Conservation (phyloP, 2,113 vertebrate species). For the Epinephelus fuscoguttatus region DNA sequence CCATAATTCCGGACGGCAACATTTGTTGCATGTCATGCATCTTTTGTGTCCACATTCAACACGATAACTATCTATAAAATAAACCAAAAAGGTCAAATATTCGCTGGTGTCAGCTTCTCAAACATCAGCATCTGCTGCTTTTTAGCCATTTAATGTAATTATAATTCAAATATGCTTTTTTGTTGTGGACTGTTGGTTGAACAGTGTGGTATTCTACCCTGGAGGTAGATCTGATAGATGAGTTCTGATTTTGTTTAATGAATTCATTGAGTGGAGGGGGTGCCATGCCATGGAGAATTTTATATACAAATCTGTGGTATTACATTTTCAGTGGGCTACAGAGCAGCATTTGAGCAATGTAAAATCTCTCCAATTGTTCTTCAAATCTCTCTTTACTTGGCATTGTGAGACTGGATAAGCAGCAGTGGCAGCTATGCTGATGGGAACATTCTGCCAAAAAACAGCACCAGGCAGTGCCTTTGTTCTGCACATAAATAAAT, state of each 20-base stretch:
- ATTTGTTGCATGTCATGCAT: neutral
- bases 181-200: neutral
- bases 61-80: too few species aligned
- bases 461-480: constrained; percentile 75
- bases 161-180: neutral
- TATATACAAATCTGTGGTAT: neutral
- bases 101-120: too few species aligned
- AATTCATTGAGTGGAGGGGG: too few species aligned
- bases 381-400: constrained; percentile 64
- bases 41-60: too few species aligned
- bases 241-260: too few species aligned
- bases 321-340: constrained; percentile 19
- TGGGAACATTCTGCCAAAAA: constrained; percentile 74
- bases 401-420: constrained; percentile 64
- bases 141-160: too few species aligned
- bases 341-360: constrained; percentile 40
- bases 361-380: constrained; percentile 56
- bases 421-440: constrained; percentile 65
- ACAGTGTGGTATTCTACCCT: neutral
- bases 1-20: too few species aligned
- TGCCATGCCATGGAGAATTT: too few species aligned
- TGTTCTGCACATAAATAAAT: constrained; percentile 80
- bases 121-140: too few species aligned
- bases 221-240: too few species aligned
- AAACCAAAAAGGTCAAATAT: neutral